Percentiles rank a stretch among this genome's conserved stretches.
These are phyloP conservation scores for Pantherophis alleghaniensis DNA, from an alignment of 2,797 vertebrate genomes.

Conservation along the genomic window DNA sequence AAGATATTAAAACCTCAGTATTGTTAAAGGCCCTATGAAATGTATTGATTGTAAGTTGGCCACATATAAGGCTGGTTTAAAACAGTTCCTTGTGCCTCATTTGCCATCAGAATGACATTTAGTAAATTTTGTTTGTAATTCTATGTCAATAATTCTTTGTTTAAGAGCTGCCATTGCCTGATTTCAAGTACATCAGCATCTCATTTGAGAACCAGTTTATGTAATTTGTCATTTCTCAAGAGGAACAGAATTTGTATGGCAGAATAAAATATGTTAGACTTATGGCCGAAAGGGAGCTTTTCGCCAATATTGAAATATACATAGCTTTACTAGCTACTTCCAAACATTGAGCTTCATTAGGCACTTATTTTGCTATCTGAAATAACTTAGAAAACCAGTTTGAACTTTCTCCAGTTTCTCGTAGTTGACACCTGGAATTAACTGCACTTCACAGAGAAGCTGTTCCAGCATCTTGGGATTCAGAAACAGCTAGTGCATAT, in stretches of 20 bases:
- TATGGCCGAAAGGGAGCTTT: background rate
- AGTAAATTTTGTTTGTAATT: background rate
- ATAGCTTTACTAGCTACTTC: background rate
- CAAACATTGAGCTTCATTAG: background rate
- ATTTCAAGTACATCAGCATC: background rate
- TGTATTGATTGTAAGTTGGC: background rate
- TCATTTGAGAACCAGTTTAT: background rate
- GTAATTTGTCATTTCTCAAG: background rate
- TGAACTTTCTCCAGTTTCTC: background rate
- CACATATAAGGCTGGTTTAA: background rate
- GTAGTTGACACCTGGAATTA: background rate
- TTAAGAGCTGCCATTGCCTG: background rate
- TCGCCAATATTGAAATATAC: background rate
- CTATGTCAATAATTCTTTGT: background rate
- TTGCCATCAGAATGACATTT: background rate
- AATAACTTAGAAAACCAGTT: background rate
- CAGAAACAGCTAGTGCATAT: background rate
- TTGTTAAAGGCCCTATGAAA: background rate
- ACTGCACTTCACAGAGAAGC: background rate
- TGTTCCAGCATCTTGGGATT: background rate
- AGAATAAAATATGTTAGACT: background rate
- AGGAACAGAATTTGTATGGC: background rate
- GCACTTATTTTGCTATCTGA: background rate
- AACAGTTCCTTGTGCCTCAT: background rate
- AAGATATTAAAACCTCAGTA: background rate